These are phyloP conservation scores for Pollachius pollachius DNA, from an alignment of 2,113 vertebrate genomes.

Conservation along the genomic window DNA sequence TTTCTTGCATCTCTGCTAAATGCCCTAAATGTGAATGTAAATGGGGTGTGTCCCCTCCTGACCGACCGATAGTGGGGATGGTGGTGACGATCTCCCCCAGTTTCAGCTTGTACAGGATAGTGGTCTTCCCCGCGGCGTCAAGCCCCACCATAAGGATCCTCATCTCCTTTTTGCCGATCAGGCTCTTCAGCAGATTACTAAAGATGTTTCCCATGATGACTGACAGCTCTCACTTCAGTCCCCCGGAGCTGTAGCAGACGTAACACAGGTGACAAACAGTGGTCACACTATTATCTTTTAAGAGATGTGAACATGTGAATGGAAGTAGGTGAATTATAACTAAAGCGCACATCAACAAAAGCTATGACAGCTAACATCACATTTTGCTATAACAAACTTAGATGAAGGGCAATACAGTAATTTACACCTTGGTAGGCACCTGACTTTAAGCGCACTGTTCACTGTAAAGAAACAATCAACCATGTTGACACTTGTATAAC, in stretches of 20 bases:
- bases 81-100: conserved; percentile 92
- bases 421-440: conserved; percentile 39
- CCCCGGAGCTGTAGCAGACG: conserved; percentile 32
- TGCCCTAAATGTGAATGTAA: too few species aligned
- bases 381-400: conserved; percentile 19
- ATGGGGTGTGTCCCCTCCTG: background rate
- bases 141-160: conserved; percentile 91
- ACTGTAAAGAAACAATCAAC: conserved; percentile 17
- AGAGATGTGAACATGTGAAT: conserved; percentile 12
- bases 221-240: conserved; percentile 32
- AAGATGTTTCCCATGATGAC: conserved; percentile 89
- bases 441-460: conserved; percentile 14
- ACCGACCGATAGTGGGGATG: conserved; percentile 86
- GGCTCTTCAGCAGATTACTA: conserved; percentile 90
- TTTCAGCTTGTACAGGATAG: conserved; percentile 91
- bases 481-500: conserved; percentile 29
- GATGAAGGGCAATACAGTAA: conserved; percentile 35
- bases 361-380: conserved; percentile 8
- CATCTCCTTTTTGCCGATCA: conserved; percentile 95
- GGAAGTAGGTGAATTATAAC: conserved; percentile 30
- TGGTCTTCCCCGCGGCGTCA: conserved; percentile 91
- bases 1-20: too few species aligned
- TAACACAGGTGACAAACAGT: conserved; percentile 6
- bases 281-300: conserved; percentile 5
- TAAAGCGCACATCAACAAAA: conserved; percentile 32